Conservation (phyloP, 2,888 invertebrate species). For the Carterocephalus palaemon region DNA sequence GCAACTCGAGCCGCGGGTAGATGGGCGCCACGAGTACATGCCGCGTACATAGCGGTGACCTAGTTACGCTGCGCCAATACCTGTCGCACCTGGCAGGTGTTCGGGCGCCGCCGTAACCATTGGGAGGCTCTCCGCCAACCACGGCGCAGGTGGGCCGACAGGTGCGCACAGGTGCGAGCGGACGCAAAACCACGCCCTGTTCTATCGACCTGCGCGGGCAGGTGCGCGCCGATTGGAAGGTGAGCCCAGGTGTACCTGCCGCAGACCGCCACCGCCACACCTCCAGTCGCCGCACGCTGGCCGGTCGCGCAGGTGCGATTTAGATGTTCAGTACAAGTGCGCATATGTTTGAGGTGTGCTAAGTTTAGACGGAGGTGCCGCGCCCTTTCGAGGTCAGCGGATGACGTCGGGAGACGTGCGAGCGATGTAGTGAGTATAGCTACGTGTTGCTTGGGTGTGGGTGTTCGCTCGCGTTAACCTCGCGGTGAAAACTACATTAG, state of each 20-base stretch:
- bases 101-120: slow-evolving; percentile 38
- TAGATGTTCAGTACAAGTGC: slow-evolving; percentile 76
- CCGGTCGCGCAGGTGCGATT: slow-evolving; percentile 48
- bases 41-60: slow-evolving; percentile 36
- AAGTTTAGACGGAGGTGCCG: slow-evolving; percentile 69
- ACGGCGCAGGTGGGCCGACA: slow-evolving; percentile 45
- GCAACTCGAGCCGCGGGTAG: neutral
- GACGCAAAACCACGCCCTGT: slow-evolving; percentile 59
- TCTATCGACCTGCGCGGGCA: slow-evolving; percentile 77
- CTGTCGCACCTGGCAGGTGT: slow-evolving; percentile 60
- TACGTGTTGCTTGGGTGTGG: neutral
- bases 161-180: slow-evolving; percentile 60
- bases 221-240: slow-evolving; percentile 74
- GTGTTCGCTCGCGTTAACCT: neutral
- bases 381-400: slow-evolving; percentile 54
- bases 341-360: slow-evolving; percentile 78
- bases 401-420: slow-evolving; percentile 3
- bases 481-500: too few relatives aligned
- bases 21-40: slow-evolving; percentile 16
- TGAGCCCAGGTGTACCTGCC: slow-evolving; percentile 61
- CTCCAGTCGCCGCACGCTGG: too few relatives aligned
- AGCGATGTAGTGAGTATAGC: neutral
- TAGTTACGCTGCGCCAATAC: slow-evolving; percentile 47
- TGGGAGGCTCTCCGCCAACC: slow-evolving; percentile 54
- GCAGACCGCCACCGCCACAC: too few relatives aligned